Percentiles rank a stretch among this genome's conserved stretches.
Conservation (phyloP, 2,113 vertebrate genomes). For the Mustela lutreola region DNA sequence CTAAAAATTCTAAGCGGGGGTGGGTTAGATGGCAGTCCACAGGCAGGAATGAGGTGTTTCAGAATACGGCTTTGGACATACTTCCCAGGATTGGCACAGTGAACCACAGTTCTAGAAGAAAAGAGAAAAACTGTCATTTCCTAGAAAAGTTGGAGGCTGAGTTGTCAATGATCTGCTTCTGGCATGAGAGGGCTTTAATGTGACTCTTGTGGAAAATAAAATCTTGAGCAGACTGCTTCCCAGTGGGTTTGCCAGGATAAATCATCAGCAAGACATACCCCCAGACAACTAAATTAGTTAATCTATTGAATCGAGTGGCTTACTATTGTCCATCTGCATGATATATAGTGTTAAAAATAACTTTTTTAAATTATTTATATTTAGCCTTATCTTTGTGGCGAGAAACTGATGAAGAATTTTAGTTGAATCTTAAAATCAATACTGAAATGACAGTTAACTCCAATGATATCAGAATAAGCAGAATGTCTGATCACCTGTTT, state of each 20-base stretch:
- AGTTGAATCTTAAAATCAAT: background rate
- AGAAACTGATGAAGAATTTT: background rate
- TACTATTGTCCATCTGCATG: conserved; percentile 68
- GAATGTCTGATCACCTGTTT: background rate
- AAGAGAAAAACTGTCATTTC: background rate
- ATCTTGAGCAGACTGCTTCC: conserved; percentile 62
- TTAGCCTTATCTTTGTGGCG: conserved; percentile 40
- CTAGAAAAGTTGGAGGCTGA: background rate
- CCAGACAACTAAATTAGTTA: conserved; percentile 55
- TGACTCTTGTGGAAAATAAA: conserved; percentile 58
- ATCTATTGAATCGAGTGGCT: conserved; percentile 48
- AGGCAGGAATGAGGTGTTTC: background rate
- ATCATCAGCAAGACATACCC: conserved; percentile 53
- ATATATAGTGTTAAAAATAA: conserved; percentile 58
- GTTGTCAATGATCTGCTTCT: background rate
- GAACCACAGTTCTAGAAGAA: background rate
- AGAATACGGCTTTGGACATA: background rate
- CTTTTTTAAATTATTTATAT: conserved; percentile 56
- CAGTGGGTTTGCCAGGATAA: conserved; percentile 63
- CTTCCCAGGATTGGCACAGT: background rate
- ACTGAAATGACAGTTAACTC: background rate
- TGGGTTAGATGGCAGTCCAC: background rate
- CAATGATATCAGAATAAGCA: background rate
- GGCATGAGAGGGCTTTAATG: background rate
- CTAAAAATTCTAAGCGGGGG: background rate